These are phyloP conservation scores for Meteorus cinctellus DNA, from an alignment of 2,888 invertebrate species.

Conservation along the genomic window DNA sequence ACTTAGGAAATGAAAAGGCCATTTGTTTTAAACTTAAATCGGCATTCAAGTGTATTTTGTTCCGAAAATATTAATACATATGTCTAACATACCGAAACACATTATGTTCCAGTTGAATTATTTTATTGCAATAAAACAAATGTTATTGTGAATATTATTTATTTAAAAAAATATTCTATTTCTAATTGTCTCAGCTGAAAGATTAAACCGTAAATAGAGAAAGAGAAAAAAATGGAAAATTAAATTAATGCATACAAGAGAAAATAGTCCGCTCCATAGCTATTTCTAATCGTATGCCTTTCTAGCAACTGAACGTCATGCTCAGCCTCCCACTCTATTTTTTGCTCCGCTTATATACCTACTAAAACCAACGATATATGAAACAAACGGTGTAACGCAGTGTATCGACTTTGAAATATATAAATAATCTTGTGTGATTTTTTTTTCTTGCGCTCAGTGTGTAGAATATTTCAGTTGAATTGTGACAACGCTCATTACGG, in stretches of 20 bases:
- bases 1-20: constrained; percentile 5
- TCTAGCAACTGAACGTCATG: constrained; percentile 41
- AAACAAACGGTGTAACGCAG: constrained; percentile 27
- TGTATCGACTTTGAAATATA: constrained; percentile 22
- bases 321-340: constrained; percentile 48
- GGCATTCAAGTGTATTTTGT: constrained; percentile 12
- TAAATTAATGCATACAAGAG: constrained; percentile 4
- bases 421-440: constrained; percentile 20
- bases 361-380: constrained; percentile 19
- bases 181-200: background rate
- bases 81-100: background rate
- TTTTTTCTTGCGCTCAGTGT: constrained; percentile 25
- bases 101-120: background rate
- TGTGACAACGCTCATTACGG: constrained; percentile 52
- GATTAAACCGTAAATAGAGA: background rate
- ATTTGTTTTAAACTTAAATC: constrained; percentile 1
- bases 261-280: constrained; percentile 22
- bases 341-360: constrained; percentile 19
- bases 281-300: constrained; percentile 41
- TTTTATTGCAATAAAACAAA: too few relatives aligned
- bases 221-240: background rate
- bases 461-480: constrained; percentile 28
- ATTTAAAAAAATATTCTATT: background rate
- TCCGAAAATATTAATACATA: background rate
- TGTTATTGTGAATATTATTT: too few relatives aligned